Conservation (phyloP, 2,113 vertebrate species). For the Steatornis caripensis region DNA sequence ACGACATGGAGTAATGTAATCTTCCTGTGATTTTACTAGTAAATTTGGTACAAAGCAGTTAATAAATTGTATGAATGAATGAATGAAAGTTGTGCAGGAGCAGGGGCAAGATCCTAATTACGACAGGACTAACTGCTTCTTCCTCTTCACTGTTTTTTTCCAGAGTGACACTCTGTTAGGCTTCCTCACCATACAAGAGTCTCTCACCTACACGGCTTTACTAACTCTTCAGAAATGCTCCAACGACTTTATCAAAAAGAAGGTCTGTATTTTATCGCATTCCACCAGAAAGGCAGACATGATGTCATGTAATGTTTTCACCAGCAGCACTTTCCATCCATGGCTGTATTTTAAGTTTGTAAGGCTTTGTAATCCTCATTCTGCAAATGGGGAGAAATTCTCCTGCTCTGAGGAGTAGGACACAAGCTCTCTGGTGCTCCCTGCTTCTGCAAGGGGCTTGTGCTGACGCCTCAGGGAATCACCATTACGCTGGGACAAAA, state of each 20-base stretch:
- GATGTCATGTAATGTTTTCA: background rate
- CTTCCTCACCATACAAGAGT: conserved; percentile 90
- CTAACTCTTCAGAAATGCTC: conserved; percentile 79
- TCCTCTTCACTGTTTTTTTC: background rate
- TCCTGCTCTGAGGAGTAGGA: background rate
- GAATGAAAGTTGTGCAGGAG: background rate
- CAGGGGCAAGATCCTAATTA: background rate
- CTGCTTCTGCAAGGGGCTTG: background rate
- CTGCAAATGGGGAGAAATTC: background rate
- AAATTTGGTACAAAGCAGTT: background rate
- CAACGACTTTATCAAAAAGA: conserved; percentile 72
- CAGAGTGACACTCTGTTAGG: conserved; percentile 88
- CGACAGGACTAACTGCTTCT: background rate
- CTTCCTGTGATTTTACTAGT: background rate
- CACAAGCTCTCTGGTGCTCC: background rate
- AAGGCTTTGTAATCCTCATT: background rate
- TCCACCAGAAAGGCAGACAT: background rate
- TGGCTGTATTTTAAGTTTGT: background rate
- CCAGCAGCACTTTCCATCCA: background rate
- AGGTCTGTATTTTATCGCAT: conserved; percentile 70
- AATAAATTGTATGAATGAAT: background rate
- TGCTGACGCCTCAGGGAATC: background rate
- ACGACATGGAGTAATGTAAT: background rate
- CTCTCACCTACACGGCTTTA: conserved; percentile 85
- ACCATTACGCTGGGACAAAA: background rate